phyloP scores from a whole-genome alignment of 92 coral and sea anemone genomes.

The Palythoa heliodiscus region DNA sequence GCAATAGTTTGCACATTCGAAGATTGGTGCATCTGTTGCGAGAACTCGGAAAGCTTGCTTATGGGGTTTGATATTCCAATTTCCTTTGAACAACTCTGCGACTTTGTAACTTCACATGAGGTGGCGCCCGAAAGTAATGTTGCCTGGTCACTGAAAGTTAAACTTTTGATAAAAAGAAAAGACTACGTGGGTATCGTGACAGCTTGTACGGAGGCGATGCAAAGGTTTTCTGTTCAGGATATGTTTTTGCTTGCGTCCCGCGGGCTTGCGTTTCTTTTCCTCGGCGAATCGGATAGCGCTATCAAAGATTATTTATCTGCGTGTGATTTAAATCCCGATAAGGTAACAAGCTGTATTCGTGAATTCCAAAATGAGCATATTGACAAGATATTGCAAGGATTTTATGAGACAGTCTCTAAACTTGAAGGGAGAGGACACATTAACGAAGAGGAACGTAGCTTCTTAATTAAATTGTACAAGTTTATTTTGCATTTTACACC shows the following conservation, averaged over 20 bases:
- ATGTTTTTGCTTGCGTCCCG: constrained; percentile 62
- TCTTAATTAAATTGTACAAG: constrained; percentile 57
- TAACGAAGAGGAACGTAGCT: constrained; percentile 30
- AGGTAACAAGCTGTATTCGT: constrained; percentile 49
- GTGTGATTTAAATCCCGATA: constrained; percentile 53
- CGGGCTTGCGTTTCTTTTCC: constrained; percentile 55
- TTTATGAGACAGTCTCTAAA: constrained; percentile 55
- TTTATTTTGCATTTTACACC: constrained; percentile 65
- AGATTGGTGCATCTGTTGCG: constrained; percentile 81
- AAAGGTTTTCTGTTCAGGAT: constrained; percentile 46
- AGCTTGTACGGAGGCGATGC: constrained; percentile 64
- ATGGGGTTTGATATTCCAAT: constrained; percentile 52
- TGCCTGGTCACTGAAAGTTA: constrained; percentile 75
- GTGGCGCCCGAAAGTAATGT: constrained; percentile 74
- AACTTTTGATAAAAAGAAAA: constrained; percentile 58
- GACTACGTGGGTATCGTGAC: constrained; percentile 51
- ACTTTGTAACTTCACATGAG: constrained; percentile 65
- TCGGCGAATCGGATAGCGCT: constrained; percentile 53
- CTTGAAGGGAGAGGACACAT: constrained; percentile 34
- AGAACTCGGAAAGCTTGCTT: constrained; percentile 48
- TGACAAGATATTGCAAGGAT: constrained; percentile 52
- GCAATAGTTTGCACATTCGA: constrained; percentile 68
- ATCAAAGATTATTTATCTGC: constrained; percentile 63
- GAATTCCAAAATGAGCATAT: constrained; percentile 54
- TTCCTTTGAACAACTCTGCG: constrained; percentile 74